Base-by-base conservation (phyloP, 2,113 vertebrate species). In the Podiceps cristatus region DNA sequence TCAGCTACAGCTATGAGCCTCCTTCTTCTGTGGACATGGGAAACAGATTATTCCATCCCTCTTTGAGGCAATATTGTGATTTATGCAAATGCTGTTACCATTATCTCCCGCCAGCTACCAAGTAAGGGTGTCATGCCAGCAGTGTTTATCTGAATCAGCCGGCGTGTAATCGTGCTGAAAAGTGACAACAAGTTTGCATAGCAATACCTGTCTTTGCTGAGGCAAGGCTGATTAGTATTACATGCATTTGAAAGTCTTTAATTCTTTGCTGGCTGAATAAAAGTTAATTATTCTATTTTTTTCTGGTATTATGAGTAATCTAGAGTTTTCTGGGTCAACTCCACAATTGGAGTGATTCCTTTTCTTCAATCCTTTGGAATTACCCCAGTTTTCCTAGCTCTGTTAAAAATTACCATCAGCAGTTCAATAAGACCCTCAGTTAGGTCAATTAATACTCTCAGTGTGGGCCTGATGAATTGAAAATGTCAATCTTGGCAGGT, bases 11-110 rank as follows among this genome's bases (percentile, higher is more conserved):
- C 60, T 82, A 2, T 67, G 49, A 91, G 40, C 14, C 42, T 74
- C 18, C n/a, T 87, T 76, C 49, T 56, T 87, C 37, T 0, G 1
- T 7, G 27, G 47, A 31, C 35, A 14, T 0, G 0, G 55, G 74
- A 84, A 91, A 59, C 15, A 4, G 6, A 53, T 89, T 31, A 52
- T 69, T 85, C 52, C n/a, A 71, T 33, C n/a, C 64, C 22, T 55
- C 76, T 77, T 24, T 29, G 28, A 2, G 1, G 64, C 50, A 77
- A 11, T 33, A 31, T 37, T 0, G 0, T 74, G 63, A 87, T 89
- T 69, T 94, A 74, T 74, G 55, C 9, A 14, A 71, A 86, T 40
- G 33, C 14, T 66, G 76, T n/a, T 71, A 42, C 40, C 49, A 44
- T 58, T 58, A 74, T 59, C 73, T 87, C 50, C 55, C 77, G 59